Evolutionary conservation across 2,113 vertebrate genomes (phyloP), one percentile per base, ranked within the genome.

Genomic region (Pipa parva): DNA sequence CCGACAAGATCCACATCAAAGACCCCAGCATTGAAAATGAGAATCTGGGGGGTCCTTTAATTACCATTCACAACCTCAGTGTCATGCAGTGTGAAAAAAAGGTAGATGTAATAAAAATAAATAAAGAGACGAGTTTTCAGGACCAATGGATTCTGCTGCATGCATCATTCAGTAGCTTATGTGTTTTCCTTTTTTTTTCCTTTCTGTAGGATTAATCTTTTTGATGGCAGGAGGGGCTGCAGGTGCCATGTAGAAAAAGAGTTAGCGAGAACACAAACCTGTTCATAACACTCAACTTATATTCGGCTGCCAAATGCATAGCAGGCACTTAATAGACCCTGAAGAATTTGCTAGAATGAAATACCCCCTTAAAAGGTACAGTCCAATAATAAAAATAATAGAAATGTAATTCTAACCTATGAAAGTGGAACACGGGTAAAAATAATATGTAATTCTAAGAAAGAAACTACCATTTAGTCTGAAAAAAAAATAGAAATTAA

Each of bases 11-110:
- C 87, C 87, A 86, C 92, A 97, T 97, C 92, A 98, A 98, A 98
- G 91, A 78, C 78, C 27, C 75, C 80, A 83, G 64, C 31, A 85
- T 84, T 87, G 88, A 92, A 90, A 90, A 90, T 87, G 85, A 85
- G 86, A 84, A 91, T 81, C 92, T 87, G 85, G 92, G 93, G 92
- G 92, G 93, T 91, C 91, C 91, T 87, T 90, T 96, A 95, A 97
- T 96, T 95, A 93, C 90, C 92, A 88, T 86, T 89, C 86, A 86
- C 89, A 91, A 92, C 93, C 91, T 86, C 89, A 88, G 85, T 89
- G 87, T 85, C 90, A 77, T 88, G 87, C 82, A 82, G 89, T 60
- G 84, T 80, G 79, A n/a, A 86, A 85, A 86, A 82, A 84, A 87
- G 84, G 56, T 22, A 79, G 48, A 69, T 54, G 46, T 69, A 69